A percentile compares a stretch with the other conserved stretches of the same genome.
phyloP scores from a whole-genome alignment of 2,797 vertebrate genomes.

The Lithobates sylvaticus region DNA sequence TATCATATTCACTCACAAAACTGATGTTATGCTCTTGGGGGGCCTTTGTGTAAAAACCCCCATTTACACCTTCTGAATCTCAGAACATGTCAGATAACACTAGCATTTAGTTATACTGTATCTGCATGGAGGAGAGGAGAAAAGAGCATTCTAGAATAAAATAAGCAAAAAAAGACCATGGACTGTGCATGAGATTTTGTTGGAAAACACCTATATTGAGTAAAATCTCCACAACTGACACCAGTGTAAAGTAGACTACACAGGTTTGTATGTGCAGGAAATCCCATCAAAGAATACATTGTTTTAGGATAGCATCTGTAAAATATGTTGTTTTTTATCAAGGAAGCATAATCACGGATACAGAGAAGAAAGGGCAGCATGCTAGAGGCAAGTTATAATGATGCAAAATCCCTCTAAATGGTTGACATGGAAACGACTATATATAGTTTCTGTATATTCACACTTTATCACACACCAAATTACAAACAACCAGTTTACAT shows the following conservation, averaged over 20 bases:
- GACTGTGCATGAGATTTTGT: too few species aligned
- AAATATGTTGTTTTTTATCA: conserved; percentile 34
- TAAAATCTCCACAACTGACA: too few species aligned
- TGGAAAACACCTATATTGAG: too few species aligned
- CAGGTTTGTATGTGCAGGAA: background rate
- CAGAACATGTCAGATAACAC: too few species aligned
- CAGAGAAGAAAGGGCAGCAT: conserved; percentile 29
- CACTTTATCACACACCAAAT: conserved; percentile 35
- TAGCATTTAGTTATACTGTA: too few species aligned
- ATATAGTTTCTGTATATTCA: conserved; percentile 31
- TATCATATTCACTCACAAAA: too few species aligned
- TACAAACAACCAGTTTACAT: conserved; percentile 35
- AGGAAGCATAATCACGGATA: conserved; percentile 19
- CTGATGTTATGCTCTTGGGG: too few species aligned
- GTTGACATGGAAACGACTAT: conserved; percentile 58
- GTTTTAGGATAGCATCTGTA: conserved; percentile 44
- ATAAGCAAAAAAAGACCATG: too few species aligned
- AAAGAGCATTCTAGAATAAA: too few species aligned
- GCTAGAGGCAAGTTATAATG: conserved; percentile 32
- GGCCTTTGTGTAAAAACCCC: too few species aligned
- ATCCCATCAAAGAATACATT: background rate
- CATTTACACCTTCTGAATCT: too few species aligned
- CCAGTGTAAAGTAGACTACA: background rate
- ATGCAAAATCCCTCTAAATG: conserved; percentile 21
- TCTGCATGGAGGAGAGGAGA: too few species aligned